Evolutionary conservation across 1,140 invertebrate species (phyloP), one percentile per base, ranked within the genome.

Genomic region (Papilio glaucus): DNA sequence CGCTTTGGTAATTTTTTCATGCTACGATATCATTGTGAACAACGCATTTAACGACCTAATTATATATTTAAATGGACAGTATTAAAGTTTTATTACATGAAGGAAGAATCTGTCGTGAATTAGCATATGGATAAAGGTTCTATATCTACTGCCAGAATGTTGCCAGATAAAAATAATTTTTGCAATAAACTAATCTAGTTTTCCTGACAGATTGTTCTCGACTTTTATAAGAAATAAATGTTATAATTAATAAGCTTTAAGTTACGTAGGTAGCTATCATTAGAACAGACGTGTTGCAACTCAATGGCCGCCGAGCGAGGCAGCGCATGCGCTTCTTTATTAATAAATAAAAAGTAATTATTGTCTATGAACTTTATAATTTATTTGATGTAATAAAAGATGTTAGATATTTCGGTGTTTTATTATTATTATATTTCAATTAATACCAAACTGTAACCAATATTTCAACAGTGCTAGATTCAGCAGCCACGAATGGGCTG

Each of bases 361-460:
- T 88, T 87, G 85, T 85, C 81, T 89, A 87, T 87, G 80, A 84
- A 82, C 84, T 86, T 88, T 87, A 89, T 89, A 87, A 89, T 88
- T 90, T 90, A 90, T 89, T 88, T 88, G 86, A 88, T 87, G 87
- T 90, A 90, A 87, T 88, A 89, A 90, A 89, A 83, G 79, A 89
- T 90, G 88, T 90, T 90, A 90, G 88, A 87, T 82, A 89, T 70
- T 70, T 13, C 63, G 21, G 29, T 57, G 62, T 85, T 83, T 84
- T 74, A 75, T 81, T 26, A 24, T 10, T 10, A 62, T 18, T 62
- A 37, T 6, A 33, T 8, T 37, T 7, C 3, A 15, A 37, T 18
- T 3, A 15, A 62, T 6, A 33, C 29, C 45, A 63, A 12, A 21
- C 4, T 18, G 10, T 10, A 4, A 12, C 29, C 13, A 21, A 13